Percentiles rank a stretch among this genome's conserved stretches.
These are phyloP conservation scores for Belgica antarctica DNA, from an alignment of 2,888 invertebrate genomes.

Conservation along the genomic window DNA sequence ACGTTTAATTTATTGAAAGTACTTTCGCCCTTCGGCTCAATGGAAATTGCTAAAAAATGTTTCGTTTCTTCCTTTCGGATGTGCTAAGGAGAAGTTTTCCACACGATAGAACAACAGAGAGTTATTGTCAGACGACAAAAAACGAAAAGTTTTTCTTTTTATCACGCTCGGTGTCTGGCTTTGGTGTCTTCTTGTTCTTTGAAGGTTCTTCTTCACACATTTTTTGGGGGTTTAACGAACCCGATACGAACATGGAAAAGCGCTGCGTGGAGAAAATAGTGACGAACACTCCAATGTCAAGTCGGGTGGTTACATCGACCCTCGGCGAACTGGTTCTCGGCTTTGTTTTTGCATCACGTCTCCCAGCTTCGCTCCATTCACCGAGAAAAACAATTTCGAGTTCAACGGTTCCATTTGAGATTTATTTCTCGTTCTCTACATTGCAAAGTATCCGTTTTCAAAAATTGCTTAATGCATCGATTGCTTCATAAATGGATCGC, in stretches of 20 bases:
- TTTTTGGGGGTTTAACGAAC: constrained; percentile 24
- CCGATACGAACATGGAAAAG: not conserved
- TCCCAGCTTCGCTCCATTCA: too few species aligned
- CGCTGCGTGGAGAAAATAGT: not conserved
- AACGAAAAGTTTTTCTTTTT: constrained; percentile 16
- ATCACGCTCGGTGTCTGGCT: constrained; percentile 27
- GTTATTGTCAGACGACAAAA: constrained; percentile 18
- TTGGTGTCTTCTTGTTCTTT: constrained; percentile 1
- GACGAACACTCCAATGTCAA: too few species aligned
- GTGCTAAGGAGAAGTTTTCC: constrained; percentile 8
- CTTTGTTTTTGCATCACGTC: not conserved
- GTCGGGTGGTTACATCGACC: too few species aligned
- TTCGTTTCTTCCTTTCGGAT: too few species aligned
- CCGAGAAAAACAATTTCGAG: too few species aligned
- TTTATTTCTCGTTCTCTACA: not conserved
- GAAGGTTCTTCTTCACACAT: constrained; percentile 21
- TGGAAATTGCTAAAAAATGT: too few species aligned
- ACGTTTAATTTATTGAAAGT: not conserved
- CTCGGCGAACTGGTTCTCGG: not conserved
- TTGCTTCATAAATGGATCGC: not conserved
- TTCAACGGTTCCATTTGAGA: not conserved
- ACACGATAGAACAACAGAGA: constrained; percentile 9
- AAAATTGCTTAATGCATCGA: not conserved
- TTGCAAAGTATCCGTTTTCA: not conserved
- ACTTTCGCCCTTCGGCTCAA: too few species aligned